Conservation (phyloP, 1,140 invertebrate species). For the Mesaphorura yosii region DNA sequence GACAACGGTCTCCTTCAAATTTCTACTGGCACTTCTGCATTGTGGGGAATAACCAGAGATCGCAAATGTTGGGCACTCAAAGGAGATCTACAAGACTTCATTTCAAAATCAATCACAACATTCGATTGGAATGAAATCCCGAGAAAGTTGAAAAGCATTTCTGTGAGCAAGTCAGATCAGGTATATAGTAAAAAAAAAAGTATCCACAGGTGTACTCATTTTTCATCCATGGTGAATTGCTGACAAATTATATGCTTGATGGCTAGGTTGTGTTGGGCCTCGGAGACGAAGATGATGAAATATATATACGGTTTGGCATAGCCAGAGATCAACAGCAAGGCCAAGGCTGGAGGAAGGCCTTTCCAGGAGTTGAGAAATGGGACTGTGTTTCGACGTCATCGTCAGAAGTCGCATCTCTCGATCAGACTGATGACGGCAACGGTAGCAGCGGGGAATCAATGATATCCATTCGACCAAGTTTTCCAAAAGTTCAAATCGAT, state of each 20-base stretch:
- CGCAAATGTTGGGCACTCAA: slow-evolving; percentile 32
- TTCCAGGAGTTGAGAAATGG: slow-evolving; percentile 12
- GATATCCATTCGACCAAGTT: slow-evolving; percentile 21
- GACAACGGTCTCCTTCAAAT: slow-evolving; percentile 49
- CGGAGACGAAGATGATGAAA: slow-evolving; percentile 12
- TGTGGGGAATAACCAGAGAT: slow-evolving; percentile 76
- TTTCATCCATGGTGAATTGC: neutral
- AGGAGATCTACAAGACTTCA: slow-evolving; percentile 9
- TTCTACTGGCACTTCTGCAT: slow-evolving; percentile 67
- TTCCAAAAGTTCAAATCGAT: slow-evolving; percentile 7
- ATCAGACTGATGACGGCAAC: slow-evolving; percentile 2
- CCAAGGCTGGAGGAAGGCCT: slow-evolving; percentile 26
- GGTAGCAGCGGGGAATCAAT: slow-evolving; percentile 9
- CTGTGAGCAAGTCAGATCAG: slow-evolving; percentile 77
- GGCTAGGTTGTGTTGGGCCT: slow-evolving; percentile 21
- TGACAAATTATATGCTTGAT: neutral
- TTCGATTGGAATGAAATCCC: slow-evolving; percentile 58
- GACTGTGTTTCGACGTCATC: slow-evolving; percentile 16
- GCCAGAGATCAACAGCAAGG: slow-evolving; percentile 24
- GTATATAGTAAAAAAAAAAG: slow-evolving; percentile 42
- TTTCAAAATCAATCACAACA: slow-evolving; percentile 35
- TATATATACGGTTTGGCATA: slow-evolving; percentile 16
- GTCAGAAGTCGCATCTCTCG: neutral
- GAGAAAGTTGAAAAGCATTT: slow-evolving; percentile 66
- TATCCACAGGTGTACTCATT: too few species aligned